phyloP scores from a whole-genome alignment of 1,140 invertebrate genomes.

The Drosophila gunungcola region DNA sequence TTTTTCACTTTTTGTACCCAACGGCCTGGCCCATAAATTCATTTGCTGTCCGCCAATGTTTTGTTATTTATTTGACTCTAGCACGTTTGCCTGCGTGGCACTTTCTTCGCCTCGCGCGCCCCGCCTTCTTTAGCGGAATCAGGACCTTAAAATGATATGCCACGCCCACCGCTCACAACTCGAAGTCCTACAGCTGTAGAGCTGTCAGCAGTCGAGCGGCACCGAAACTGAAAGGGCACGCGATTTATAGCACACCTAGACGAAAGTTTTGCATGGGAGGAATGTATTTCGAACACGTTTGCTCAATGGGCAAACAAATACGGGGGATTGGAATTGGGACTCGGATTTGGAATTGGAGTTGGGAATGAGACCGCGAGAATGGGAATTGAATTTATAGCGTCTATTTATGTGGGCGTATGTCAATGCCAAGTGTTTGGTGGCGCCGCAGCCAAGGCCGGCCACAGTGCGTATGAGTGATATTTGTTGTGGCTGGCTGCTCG shows the following conservation, averaged over 20 bases:
- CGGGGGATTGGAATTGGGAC: slow-evolving; percentile 34
- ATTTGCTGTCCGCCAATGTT: slow-evolving; percentile 75
- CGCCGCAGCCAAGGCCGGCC: slow-evolving; percentile 23
- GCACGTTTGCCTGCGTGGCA: slow-evolving; percentile 69
- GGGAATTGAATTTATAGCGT: slow-evolving; percentile 69
- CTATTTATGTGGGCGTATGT: slow-evolving; percentile 75
- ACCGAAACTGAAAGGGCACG: slow-evolving; percentile 64
- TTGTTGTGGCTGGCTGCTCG: slow-evolving; percentile 32
- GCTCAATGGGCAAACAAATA: slow-evolving; percentile 53
- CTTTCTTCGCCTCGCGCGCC: slow-evolving; percentile 36
- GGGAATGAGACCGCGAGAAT: slow-evolving; percentile 37
- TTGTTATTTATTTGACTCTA: slow-evolving; percentile 79
- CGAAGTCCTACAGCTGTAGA: slow-evolving; percentile 29
- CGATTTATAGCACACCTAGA: slow-evolving; percentile 78
- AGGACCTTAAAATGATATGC: slow-evolving; percentile 77
- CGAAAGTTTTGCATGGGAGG: slow-evolving; percentile 66
- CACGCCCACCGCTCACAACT: slow-evolving; percentile 56
- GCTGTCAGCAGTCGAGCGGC: slow-evolving; percentile 76
- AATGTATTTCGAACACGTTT: slow-evolving; percentile 65
- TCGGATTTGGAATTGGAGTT: not conserved
- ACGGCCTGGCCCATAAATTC: slow-evolving; percentile 63
- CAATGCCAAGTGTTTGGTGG: slow-evolving; percentile 65
- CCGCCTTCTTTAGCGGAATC: slow-evolving; percentile 9
- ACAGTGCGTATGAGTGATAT: slow-evolving; percentile 71
- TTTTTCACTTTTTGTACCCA: slow-evolving; percentile 31